Base-by-base conservation (phyloP, 2,797 vertebrate species). In the Esox lucius region DNA sequence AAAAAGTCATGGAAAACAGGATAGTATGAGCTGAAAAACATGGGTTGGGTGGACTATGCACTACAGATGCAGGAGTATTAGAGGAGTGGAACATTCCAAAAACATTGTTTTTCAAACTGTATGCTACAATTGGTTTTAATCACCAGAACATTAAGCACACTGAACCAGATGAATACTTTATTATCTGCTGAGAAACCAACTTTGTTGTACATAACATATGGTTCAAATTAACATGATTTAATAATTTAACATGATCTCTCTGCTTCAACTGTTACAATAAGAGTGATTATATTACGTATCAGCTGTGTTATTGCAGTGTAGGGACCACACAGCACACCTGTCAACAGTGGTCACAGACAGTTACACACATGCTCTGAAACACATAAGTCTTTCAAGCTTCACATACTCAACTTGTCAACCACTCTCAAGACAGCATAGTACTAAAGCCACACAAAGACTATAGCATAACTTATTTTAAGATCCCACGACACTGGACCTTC, bases 331-430 rank as follows among this genome's bases (percentile, higher is more conserved):
- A 95, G 90, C 93, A 46, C 94, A 93, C 87, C 88, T 87, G 86
- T 78, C 78, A 88, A 85, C 86, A 85, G 84, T 90, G 92, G 94
- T 94, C 92, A 93, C 91, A 94, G 85, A 78, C 92, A 85, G 94
- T 94, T 94, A 93, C 94, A 93, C 93, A 92, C 93, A 91, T 91
- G 84, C 90, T 89, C 79, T 90, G 90, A 88, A 91, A 88, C 88
- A 88, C 87, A 91, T 87, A 83, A 92, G 87, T 88, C 89, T 92
- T 83, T 83, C 80, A 87, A 89, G 87, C 91, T 87, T 93, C 86
- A 91, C 85, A 90, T 85, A 87, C 86, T 83, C 82, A 39, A 39
- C 35, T 39, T 79, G 68, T 83, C 79, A 78, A 78, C 35, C 48
- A 82, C 82, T 87, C 74, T 72, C 62, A 71, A 22, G 80, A 78